Base-by-base conservation (phyloP, 2,888 invertebrate species). In the Epistrophella euchroma region DNA sequence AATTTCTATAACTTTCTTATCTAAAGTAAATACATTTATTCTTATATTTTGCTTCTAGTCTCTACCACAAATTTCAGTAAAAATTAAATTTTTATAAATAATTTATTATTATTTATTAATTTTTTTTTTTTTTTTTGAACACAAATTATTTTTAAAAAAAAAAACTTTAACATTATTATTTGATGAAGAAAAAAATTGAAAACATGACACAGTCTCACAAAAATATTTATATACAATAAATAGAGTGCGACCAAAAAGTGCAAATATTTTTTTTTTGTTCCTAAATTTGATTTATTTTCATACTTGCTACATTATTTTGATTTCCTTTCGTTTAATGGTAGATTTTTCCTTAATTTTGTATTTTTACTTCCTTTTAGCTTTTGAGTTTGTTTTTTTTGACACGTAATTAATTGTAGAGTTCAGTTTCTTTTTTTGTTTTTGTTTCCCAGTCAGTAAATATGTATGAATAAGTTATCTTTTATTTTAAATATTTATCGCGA, bases 1-100 rank as follows among this genome's bases (percentile, higher is more conserved):
- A 64, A 86, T 55, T 40, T 81, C 35, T 35, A 86, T 81, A 76
- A 74, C 37, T 68, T 70, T 64, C 70, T 81, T 85, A 85, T 86
- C 86, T 86, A 87, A 88, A 86, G 82, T 80, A 87, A 71, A 74
- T 71, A 56, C 70, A 72, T 89, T 88, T 87, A 66, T 82, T 89
- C 88, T 90, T 90, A 89, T 88, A 88, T 89, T 89, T 89, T 90
- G 91, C 90, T 91, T 91, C 90, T 91, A 92, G 91, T 90, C 89
- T 90, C 91, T 85, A 90, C 90, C 90, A 89, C 88, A 88, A 90
- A 91, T 91, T 91, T 91, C 91, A 90, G 91, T 91, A 91, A 91
- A 91, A 91, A 90, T 90, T 90, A 90, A 90, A 91, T 90, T 91
- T 90, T 90, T 89, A 90, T 89, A 89, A 89, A 90, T 17, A 90